Percentiles rank a stretch among this genome's conserved stretches.
Conservation (phyloP, 2,888 invertebrate genomes). For the Phortica okadai region DNA sequence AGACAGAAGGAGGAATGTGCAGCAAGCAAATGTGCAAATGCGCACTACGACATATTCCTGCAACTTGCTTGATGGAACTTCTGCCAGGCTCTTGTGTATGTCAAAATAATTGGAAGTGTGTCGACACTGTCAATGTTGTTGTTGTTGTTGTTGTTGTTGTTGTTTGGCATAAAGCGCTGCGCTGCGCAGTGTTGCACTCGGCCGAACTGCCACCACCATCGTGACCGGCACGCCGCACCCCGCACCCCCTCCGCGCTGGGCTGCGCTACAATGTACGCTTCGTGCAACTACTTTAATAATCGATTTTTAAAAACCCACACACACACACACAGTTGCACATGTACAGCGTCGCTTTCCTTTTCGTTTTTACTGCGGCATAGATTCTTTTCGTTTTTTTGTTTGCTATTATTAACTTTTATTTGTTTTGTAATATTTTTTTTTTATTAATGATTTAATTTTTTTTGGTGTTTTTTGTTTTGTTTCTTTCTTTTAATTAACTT, state of each 20-base stretch:
- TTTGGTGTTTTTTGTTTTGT: neutral
- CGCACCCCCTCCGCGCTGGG: slow-evolving; percentile 36
- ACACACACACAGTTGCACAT: slow-evolving; percentile 45
- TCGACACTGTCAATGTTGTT: slow-evolving; percentile 44
- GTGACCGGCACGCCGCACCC: slow-evolving; percentile 43
- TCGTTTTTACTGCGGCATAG: slow-evolving; percentile 8
- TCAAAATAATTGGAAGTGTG: slow-evolving; percentile 71
- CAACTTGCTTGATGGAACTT: neutral
- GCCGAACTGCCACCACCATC: slow-evolving; percentile 16
- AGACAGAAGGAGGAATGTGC: slow-evolving; percentile 40
- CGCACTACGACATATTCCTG: slow-evolving; percentile 45
- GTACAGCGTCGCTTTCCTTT: slow-evolving; percentile 29
- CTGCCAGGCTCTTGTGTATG: slow-evolving; percentile 29
- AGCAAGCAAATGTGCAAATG: slow-evolving; percentile 38
- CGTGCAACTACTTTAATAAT: slow-evolving; percentile 59
- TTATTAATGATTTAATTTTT: neutral
- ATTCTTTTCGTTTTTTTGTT: neutral
- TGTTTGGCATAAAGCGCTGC: neutral
- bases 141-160: slow-evolving; percentile 10
- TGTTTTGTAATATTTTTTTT: neutral
- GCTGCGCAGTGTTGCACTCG: slow-evolving; percentile 8
- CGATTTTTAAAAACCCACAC: slow-evolving; percentile 63
- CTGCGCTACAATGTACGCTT: neutral
- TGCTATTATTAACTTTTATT: neutral
- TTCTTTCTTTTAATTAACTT: neutral